Evolutionary conservation across 2,888 invertebrate genomes (phyloP), one percentile per base, ranked within the genome.

Genomic region (Caprella mutica): DNA sequence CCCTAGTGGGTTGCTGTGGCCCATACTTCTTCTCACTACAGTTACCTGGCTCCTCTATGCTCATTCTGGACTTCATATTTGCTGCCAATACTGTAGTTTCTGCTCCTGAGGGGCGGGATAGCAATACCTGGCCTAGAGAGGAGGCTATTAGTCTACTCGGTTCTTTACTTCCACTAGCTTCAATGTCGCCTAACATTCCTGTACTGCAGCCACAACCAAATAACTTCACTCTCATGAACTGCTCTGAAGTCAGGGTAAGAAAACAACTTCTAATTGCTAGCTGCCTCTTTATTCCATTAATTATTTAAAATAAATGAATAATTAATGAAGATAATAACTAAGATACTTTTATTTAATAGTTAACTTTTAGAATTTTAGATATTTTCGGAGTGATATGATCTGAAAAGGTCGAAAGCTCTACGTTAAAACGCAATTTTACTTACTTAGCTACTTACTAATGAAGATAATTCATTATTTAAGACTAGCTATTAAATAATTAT

Each of bases 71-170:
- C 76, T 84, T 93, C 68, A 85, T 94, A 33, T 86, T 88, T 69
- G 92, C 92, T 8, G 87, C 90, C 66, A 87, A 89, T 59, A 82
- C 86, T 21, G 82, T 94, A 63, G 78, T 93, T 59, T 86, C 86
- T 68, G 84, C 85, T 17, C 79, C 82, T 14, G 91, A 91, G 70
- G 79, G 85, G n/a, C 40, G 50, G 53, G 56, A 63, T 40, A 44
- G 29, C 1, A 30, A 21, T 5, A 30, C 30, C 17, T 52, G 40
- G 5, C 94, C 94, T 0, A 79, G 93, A 59, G 84, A 86, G 9
- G 94, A 94, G 70, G 93, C 93, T 1, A 83, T 92, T 24, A 85
- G 90, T 0, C 83, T 94, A 61, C 76, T 96, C 30, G 92, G 92
- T 1, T 85, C 89, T 1, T 74, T 96, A 55, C 75, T 94, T 40